These are phyloP conservation scores for Crotalus viridis DNA, from an alignment of 2,113 vertebrate genomes.

Conservation along the genomic window DNA sequence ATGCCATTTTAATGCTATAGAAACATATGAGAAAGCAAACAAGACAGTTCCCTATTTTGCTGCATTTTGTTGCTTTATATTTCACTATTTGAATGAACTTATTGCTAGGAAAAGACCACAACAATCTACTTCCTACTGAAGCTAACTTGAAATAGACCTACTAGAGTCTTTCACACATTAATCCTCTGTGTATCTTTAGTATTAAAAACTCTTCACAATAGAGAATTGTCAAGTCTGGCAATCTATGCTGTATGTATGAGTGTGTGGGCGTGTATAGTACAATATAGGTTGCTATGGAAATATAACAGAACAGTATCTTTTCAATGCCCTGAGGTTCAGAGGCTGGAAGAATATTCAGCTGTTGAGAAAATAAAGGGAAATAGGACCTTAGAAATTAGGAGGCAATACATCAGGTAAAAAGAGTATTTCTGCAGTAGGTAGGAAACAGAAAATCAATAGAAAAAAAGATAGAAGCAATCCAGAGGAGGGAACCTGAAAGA, in stretches of 20 bases:
- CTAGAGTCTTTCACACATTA: neutral
- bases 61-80: neutral
- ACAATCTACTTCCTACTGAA: neutral
- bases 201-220: neutral
- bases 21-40: neutral
- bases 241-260: neutral
- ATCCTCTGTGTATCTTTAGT: neutral
- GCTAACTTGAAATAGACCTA: neutral
- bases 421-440: neutral
- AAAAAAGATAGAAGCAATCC: neutral
- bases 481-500: neutral
- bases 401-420: neutral
- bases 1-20: neutral
- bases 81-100: neutral
- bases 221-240: neutral
- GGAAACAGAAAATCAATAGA: neutral
- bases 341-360: neutral
- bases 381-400: neutral
- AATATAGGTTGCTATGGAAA: neutral
- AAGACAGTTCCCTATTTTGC: neutral
- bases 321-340: neutral
- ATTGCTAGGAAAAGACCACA: neutral
- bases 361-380: neutral
- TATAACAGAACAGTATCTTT: neutral
- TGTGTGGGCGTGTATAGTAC: neutral